Base-by-base conservation (phyloP, 2,888 invertebrate species). In the Ditylenchus weischeri region DNA sequence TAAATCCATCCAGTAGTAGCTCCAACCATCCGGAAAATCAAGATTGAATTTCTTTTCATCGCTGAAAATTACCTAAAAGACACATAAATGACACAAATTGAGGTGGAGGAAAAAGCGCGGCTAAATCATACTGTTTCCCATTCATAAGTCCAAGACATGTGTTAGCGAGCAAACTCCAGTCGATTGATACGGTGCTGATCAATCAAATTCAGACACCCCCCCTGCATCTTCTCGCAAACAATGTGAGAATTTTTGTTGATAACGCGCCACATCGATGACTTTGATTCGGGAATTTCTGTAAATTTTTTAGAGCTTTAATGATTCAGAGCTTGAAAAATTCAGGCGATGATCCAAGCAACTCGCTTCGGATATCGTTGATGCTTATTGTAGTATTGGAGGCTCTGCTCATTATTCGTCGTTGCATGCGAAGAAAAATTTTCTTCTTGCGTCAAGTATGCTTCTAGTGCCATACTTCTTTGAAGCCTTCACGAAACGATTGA, bases 21-120 rank as follows among this genome's bases (percentile, higher is more conserved):
- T 6, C 36, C 57, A 76, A 0, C 70, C 77, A 62, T 75, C 75
- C 6, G 75, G 74, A 0, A 77, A 75, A 65, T 75, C 73, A 3
- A 74, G 47, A 66, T 78, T 78, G 57, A 68, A 75, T 51, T 77
- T 77, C 35, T 76, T 49, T 38, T 76, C 77, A 49, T 75, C 76
- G 0, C 68, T 66, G 19, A 62, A 77, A 0, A 76, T 49, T 0
- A 78, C 58, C 64, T 70, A 57, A 66, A 72, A 21, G 23, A 18
- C 62, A 19, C 23, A 23, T 18, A 62, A 6, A 64, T 35, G 35
- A 57, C n/a, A n/a, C n/a, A n/a, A n/a, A n/a, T n/a, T n/a, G n/a
- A n/a, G n/a, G n/a, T 2, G 15, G 60, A 36, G 18, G 19, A 1
- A 43, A n/a, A 63, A 50, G n/a, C 11, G 11, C 11, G 23, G n/a